These are phyloP conservation scores for Nymphicus hollandicus DNA, from an alignment of 2,113 vertebrate species.

Conservation along the genomic window DNA sequence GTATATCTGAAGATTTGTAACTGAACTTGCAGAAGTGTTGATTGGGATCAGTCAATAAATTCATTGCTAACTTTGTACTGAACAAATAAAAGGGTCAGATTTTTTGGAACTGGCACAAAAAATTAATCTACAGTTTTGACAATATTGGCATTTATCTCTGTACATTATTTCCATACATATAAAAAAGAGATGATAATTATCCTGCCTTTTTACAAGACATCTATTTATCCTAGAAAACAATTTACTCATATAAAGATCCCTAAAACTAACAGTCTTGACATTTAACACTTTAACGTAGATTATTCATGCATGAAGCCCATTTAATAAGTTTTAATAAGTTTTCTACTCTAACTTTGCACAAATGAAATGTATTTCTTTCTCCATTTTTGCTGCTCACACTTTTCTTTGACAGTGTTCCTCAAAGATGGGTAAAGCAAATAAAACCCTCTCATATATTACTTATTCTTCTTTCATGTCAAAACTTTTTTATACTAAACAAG, in stretches of 20 bases:
- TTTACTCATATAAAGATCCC: not conserved
- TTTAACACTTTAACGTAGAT: not conserved
- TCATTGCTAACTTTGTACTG: not conserved
- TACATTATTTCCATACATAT: not conserved
- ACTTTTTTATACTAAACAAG: not conserved
- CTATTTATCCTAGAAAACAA: not conserved
- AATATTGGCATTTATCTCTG: not conserved
- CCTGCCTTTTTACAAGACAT: not conserved
- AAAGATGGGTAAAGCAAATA: not conserved
- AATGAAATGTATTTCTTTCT: not conserved
- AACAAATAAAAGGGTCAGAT: not conserved
- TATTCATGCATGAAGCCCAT: not conserved
- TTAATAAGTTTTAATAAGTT: not conserved
- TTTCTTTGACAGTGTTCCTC: not conserved
- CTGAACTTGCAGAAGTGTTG: not conserved
- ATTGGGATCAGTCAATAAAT: not conserved
- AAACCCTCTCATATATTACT: not conserved
- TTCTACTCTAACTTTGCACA: not conserved
- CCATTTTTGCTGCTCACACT: not conserved
- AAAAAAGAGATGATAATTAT: not conserved
- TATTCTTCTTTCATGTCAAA: not conserved
- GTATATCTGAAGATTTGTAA: not conserved
- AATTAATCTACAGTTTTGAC: not conserved
- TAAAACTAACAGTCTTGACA: not conserved
- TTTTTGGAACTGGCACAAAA: not conserved